Conservation (phyloP, 2,888 invertebrate genomes). For the Synanthedon formicaeformis region DNA sequence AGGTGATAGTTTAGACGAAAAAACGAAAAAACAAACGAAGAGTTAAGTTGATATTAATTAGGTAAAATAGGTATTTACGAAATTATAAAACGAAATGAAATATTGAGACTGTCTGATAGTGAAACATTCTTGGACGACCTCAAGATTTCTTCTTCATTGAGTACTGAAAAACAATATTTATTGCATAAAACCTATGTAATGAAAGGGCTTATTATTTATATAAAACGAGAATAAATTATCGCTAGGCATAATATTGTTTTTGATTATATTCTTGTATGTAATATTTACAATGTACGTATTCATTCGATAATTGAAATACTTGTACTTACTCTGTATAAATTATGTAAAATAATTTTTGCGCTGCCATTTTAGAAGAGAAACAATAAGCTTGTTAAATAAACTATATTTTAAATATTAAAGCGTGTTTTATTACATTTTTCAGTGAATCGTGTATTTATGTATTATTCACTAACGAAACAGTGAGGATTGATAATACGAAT, state of each 20-base stretch:
- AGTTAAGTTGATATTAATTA: slow-evolving; percentile 1
- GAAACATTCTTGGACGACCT: slow-evolving; percentile 54
- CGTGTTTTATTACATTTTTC: not conserved
- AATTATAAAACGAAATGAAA: slow-evolving; percentile 10
- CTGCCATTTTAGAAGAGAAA: slow-evolving; percentile 10
- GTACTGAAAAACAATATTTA: slow-evolving; percentile 2
- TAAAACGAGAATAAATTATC: too few species aligned
- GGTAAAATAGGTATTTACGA: slow-evolving; percentile 1
- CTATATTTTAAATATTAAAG: not conserved
- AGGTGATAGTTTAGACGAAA: slow-evolving; percentile 24
- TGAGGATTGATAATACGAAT: too few species aligned
- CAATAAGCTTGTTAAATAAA: not conserved
- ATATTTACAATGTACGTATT: slow-evolving; percentile 27
- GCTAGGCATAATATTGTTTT: slow-evolving; percentile 5
- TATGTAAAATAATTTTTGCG: slow-evolving; percentile 6
- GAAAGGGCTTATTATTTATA: too few species aligned
- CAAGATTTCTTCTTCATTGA: slow-evolving; percentile 38
- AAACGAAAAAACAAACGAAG: slow-evolving; percentile 13
- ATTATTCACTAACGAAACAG: too few species aligned
- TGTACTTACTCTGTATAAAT: not conserved
- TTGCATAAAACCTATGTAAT: not conserved
- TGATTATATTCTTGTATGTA: slow-evolving; percentile 29
- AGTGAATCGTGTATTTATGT: too few species aligned
- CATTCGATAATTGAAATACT: not conserved
- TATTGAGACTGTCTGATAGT: slow-evolving; percentile 61